Conservation (phyloP, 2,113 vertebrate species). For the Polyodon spathula region DNA sequence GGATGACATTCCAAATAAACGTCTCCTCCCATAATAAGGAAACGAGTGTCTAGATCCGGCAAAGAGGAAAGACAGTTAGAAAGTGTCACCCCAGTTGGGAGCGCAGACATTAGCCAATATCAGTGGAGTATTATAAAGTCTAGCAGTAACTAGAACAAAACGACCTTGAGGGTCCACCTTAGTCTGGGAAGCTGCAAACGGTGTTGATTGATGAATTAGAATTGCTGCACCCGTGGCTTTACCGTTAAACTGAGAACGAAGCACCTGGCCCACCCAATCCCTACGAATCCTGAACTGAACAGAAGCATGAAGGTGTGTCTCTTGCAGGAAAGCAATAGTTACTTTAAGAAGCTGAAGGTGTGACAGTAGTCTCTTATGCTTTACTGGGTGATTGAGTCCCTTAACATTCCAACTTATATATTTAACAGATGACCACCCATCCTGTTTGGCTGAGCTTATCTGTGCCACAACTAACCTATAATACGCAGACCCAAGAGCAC, state of each 20-base stretch:
- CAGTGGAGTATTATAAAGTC: neutral
- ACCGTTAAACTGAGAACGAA: too few relatives aligned
- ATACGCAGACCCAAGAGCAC: too few relatives aligned
- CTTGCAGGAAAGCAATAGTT: neutral
- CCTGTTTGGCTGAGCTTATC: too few relatives aligned
- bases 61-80: too few relatives aligned
- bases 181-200: too few relatives aligned
- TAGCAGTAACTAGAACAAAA: neutral
- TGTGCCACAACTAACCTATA: too few relatives aligned
- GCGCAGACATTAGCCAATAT: neutral
- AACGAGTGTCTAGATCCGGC: too few relatives aligned
- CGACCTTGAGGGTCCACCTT: neutral
- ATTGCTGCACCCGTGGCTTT: too few relatives aligned
- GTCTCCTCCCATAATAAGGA: too few relatives aligned
- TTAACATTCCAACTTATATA: neutral
- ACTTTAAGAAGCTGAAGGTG: neutral
- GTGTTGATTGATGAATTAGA: too few relatives aligned
- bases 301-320: neutral
- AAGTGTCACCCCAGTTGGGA: neutral
- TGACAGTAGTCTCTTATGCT: neutral
- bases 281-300: neutral
- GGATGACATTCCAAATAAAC: neutral
- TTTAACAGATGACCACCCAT: too few relatives aligned
- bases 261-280: neutral
- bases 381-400: neutral